Percentiles rank a stretch among this genome's conserved stretches.
Evolutionary conservation across 1,140 invertebrate species (phyloP).

Genomic region (Dryas iulia): DNA sequence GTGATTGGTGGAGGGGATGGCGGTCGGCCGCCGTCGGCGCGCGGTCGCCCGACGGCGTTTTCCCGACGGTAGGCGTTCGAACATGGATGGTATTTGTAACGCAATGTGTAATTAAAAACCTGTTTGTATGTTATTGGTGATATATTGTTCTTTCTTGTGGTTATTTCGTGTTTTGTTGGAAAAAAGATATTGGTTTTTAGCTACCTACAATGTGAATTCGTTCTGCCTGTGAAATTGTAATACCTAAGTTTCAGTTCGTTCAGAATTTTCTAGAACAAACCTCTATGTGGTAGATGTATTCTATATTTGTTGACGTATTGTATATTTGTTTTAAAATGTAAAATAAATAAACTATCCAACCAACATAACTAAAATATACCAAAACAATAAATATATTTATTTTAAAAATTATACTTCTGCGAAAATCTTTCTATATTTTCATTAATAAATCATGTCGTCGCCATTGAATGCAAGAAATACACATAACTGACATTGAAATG

Average conservation of each 20-base stretch:
- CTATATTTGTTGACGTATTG: neutral
- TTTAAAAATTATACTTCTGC: neutral
- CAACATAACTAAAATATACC: too few relatives aligned
- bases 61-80: slow-evolving; percentile 66
- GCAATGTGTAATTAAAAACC: slow-evolving; percentile 8
- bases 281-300: neutral
- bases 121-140: neutral
- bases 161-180: neutral
- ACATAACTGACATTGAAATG: neutral
- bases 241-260: neutral
- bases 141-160: slow-evolving; percentile 12
- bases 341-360: too few relatives aligned
- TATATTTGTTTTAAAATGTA: neutral
- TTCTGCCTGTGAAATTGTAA: neutral
- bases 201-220: neutral
- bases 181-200: neutral
- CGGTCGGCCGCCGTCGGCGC: slow-evolving; percentile 53
- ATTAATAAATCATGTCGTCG: neutral
- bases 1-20: slow-evolving; percentile 69
- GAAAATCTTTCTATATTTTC: neutral
- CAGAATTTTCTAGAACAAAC: neutral
- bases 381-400: too few relatives aligned
- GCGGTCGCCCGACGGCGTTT: slow-evolving; percentile 66
- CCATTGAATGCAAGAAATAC: neutral
- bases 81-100: slow-evolving; percentile 36